Conservation (phyloP, 2,888 invertebrate species). For the Arge pagana region DNA sequence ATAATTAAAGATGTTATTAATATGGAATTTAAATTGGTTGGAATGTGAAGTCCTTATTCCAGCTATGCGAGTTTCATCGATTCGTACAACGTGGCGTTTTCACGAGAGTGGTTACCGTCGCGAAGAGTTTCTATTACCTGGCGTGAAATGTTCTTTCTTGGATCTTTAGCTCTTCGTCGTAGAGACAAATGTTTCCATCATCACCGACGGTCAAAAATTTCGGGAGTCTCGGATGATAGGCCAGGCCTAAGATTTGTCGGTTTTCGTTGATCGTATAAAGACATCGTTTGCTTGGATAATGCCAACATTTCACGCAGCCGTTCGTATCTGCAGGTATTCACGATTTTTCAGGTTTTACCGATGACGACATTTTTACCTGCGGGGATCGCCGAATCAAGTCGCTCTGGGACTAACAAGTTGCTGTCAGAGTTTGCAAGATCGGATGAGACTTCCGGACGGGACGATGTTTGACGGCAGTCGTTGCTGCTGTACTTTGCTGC, state of each 20-base stretch:
- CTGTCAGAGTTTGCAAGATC: slow-evolving; percentile 63
- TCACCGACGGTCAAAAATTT: slow-evolving; percentile 68
- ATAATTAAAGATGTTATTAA: not conserved
- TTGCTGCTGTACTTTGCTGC: slow-evolving; percentile 62
- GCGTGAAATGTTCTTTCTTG: slow-evolving; percentile 66
- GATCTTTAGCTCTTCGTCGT: slow-evolving; percentile 71
- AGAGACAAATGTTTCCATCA: slow-evolving; percentile 67
- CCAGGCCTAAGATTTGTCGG: slow-evolving; percentile 67
- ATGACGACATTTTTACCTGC: slow-evolving; percentile 11
- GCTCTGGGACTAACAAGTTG: slow-evolving; percentile 62
- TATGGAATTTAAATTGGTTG: not conserved
- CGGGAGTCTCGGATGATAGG: slow-evolving; percentile 65
- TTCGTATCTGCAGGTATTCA: slow-evolving; percentile 63
- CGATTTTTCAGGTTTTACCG: not conserved
- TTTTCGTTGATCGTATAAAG: slow-evolving; percentile 69
- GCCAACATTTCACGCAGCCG: slow-evolving; percentile 73
- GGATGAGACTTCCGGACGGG: slow-evolving; percentile 65
- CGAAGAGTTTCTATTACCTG: slow-evolving; percentile 57
- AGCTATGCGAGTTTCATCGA: no score
- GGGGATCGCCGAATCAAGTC: slow-evolving; percentile 1
- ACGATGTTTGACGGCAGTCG: slow-evolving; percentile 67
- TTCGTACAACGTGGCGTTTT: slow-evolving; percentile 15
- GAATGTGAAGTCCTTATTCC: no score
- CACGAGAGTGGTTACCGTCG: no score
- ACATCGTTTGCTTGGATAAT: slow-evolving; percentile 68